Evolutionary conservation across 2,113 vertebrate species (phyloP).

Genomic region (Odontophorus gujanensis): DNA sequence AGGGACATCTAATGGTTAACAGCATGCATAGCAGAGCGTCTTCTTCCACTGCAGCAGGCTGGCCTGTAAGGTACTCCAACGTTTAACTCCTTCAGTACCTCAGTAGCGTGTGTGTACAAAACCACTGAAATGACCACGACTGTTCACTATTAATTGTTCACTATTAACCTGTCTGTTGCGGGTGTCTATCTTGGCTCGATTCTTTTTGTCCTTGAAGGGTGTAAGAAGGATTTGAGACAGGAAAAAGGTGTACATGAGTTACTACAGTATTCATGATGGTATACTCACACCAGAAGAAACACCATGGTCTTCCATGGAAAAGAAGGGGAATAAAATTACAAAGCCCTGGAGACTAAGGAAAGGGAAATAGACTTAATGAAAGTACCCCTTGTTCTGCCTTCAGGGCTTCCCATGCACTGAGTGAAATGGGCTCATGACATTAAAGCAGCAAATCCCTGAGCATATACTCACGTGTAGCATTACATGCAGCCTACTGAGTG

Average conservation of each 20-base stretch:
- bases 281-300: neutral
- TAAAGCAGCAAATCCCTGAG: neutral
- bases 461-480: rapidly evolving
- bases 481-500: neutral
- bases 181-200: neutral
- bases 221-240: neutral
- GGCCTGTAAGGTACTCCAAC: neutral
- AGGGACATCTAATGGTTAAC: conserved; percentile 82
- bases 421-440: conserved; percentile 23
- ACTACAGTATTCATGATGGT: neutral
- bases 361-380: conserved; percentile 36
- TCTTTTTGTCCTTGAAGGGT: neutral
- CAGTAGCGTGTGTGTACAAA: rapidly evolving
- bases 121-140: rapidly evolving
- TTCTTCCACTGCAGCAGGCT: neutral
- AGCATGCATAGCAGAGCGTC: conserved; percentile 59
- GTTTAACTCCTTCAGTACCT: conserved; percentile 48
- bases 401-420: conserved; percentile 17
- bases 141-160: neutral
- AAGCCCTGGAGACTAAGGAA: conserved; percentile 41
- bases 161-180: too few relatives aligned
- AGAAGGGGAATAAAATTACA: neutral
- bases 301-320: neutral
- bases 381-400: conserved; percentile 59
- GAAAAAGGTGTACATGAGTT: neutral